phyloP scores from a whole-genome alignment of 2,113 vertebrate genomes.

The Psittacus erithacus region DNA sequence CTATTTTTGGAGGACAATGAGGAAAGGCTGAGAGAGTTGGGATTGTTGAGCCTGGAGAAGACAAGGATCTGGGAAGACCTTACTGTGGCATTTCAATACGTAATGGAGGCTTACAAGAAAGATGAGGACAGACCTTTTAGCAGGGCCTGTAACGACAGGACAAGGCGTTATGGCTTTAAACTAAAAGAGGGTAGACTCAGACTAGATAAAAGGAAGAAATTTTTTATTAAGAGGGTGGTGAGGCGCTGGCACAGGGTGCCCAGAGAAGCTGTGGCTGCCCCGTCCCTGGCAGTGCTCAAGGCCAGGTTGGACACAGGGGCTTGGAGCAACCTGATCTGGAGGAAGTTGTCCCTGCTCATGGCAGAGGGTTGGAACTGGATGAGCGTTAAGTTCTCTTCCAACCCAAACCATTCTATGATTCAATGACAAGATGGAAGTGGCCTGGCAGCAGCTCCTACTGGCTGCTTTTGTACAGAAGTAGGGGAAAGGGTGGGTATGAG shows the following conservation, averaged over 20 bases:
- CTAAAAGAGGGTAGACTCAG: background rate
- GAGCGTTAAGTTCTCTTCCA: background rate
- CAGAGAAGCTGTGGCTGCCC: too few relatives aligned
- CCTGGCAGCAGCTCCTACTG: background rate
- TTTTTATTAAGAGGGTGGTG: background rate
- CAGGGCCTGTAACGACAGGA: background rate
- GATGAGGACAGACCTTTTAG: background rate
- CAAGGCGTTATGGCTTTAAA: background rate
- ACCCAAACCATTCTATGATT: background rate
- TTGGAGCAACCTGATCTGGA: background rate
- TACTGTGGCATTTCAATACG: background rate
- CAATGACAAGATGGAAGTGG: background rate
- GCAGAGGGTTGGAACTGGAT: background rate
- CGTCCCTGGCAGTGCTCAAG: background rate
- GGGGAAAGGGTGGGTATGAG: background rate
- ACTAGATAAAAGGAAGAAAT: background rate
- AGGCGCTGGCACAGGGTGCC: background rate
- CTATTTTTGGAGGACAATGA: background rate
- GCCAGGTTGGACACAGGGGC: accelerated
- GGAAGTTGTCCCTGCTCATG: background rate
- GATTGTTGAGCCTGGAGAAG: background rate
- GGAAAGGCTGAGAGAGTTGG: background rate
- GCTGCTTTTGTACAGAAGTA: background rate
- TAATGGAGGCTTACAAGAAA: background rate
- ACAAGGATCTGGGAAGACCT: background rate